Conservation (phyloP, 2,888 invertebrate genomes). For the Orthosia gracilis region DNA sequence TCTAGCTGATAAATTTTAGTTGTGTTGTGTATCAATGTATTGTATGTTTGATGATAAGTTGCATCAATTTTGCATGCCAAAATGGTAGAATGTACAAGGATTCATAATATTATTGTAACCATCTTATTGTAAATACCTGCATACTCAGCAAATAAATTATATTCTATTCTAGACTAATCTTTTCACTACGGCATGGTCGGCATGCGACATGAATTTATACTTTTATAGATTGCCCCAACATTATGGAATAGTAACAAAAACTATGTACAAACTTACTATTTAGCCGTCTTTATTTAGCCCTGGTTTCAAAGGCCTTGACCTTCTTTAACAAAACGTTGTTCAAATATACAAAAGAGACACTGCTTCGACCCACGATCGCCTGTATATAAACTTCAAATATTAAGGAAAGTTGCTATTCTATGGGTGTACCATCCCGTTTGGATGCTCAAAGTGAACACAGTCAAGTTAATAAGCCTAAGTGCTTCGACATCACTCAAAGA, state of each 20-base stretch:
- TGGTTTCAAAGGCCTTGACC: neutral
- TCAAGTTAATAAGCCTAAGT: constrained; percentile 34
- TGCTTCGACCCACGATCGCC: neutral
- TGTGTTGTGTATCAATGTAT: no score
- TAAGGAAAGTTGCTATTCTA: neutral
- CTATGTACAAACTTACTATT: constrained; percentile 5
- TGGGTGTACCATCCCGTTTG: neutral
- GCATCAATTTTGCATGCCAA: no score
- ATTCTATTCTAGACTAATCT: neutral
- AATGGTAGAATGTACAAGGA: no score
- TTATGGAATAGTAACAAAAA: neutral
- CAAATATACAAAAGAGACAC: constrained; percentile 15
- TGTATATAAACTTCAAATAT: neutral
- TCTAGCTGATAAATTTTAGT: no score
- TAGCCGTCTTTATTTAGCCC: neutral
- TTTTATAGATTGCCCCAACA: neutral
- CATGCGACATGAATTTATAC: constrained; percentile 15
- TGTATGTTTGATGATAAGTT: no score
- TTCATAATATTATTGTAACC: no score
- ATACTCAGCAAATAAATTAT: no score
- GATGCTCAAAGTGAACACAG: constrained; percentile 14
- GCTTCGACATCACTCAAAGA: constrained; percentile 29
- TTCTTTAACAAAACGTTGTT: constrained; percentile 1
- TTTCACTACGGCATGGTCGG: constrained; percentile 4
- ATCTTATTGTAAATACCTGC: no score